A percentile compares a stretch with the other conserved stretches of the same genome.
These are phyloP conservation scores for Hyposoter didymator DNA, from an alignment of 2,888 invertebrate species.

Conservation along the genomic window DNA sequence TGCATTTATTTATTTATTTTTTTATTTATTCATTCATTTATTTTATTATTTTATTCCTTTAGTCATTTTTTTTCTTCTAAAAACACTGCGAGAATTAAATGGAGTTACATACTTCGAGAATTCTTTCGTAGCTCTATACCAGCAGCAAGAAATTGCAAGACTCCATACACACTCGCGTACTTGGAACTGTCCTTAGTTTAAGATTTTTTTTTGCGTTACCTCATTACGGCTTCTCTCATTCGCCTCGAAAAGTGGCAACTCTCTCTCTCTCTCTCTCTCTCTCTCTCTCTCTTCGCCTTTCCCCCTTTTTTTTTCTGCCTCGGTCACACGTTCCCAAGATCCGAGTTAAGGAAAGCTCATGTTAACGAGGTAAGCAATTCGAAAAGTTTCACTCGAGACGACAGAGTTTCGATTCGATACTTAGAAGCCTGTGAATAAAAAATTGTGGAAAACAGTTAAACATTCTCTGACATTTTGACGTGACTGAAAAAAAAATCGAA, in stretches of 20 bases:
- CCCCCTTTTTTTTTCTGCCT: neutral
- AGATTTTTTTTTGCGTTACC: constrained; percentile 4
- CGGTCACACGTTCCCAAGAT: neutral
- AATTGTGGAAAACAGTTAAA: neutral
- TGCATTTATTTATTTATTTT: too few relatives aligned
- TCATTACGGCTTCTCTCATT: constrained; percentile 2
- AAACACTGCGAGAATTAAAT: neutral
- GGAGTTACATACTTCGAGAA: neutral
- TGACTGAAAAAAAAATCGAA: neutral
- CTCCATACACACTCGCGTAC: neutral
- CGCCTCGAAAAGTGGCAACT: neutral
- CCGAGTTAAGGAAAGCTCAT: neutral
- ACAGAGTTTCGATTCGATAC: neutral
- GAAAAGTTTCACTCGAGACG: neutral
- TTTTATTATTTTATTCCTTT: neutral
- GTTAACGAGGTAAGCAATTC: constrained; percentile 11
- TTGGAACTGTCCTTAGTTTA: neutral
- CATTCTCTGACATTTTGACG: neutral
- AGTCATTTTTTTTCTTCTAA: neutral
- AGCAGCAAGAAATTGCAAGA: neutral
- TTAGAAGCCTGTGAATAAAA: neutral
- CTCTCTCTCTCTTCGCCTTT: neutral
- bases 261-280: neutral
- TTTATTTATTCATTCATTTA: too few relatives aligned
- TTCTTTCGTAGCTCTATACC: neutral